phyloP scores from a whole-genome alignment of 2,113 vertebrate genomes.

The Centropristis striata region DNA sequence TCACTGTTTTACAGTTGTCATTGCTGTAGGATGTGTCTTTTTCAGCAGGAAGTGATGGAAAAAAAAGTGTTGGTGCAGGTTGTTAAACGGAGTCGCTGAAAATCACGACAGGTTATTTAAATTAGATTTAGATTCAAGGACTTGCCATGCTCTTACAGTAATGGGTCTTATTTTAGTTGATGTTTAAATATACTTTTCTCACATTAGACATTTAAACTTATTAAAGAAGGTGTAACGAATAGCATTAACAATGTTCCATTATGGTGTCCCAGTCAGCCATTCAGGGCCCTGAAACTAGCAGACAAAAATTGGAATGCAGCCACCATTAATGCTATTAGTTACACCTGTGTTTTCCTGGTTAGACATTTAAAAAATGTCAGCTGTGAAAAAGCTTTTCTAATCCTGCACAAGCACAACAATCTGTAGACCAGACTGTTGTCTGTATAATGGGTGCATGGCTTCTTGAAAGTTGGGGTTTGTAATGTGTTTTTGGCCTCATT shows the following conservation, averaged over 20 bases:
- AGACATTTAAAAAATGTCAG: neutral
- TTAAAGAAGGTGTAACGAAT: constrained; percentile 9
- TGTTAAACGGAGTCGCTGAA: no score
- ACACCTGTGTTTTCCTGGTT: neutral
- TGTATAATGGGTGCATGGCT: no score
- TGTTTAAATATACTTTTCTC: neutral
- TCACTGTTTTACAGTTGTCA: constrained; percentile 5
- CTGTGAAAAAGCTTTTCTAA: neutral
- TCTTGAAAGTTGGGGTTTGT: no score
- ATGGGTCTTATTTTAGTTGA: neutral
- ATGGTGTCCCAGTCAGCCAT: neutral
- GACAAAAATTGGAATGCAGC: neutral
- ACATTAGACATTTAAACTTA: neutral
- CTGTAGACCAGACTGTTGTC: neutral
- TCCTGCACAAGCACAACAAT: neutral
- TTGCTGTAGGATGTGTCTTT: constrained; percentile 16
- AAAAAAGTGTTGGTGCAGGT: neutral
- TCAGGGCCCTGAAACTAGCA: neutral
- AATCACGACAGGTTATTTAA: no score
- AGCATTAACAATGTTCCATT: neutral
- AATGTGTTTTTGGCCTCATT: no score
- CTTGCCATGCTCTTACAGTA: neutral
- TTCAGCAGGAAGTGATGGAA: neutral
- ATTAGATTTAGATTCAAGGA: neutral
- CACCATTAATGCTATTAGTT: constrained; percentile 9